Conservation (phyloP, 2,888 invertebrate genomes). For the Epirrhoe tristata region DNA sequence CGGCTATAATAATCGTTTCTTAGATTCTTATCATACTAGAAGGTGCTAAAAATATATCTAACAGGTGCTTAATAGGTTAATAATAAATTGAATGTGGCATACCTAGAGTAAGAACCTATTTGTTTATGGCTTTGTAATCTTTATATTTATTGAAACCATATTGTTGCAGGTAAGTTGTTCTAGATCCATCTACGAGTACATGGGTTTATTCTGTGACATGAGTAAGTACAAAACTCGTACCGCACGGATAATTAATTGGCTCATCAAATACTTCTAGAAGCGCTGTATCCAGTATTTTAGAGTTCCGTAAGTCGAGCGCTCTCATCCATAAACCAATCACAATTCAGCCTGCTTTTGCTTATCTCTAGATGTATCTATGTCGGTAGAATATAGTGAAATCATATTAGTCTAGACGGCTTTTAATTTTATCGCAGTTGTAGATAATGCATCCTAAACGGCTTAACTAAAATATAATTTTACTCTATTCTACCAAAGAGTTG, state of each 20-base stretch:
- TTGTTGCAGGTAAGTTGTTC: conserved; percentile 36
- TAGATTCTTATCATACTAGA: conserved; percentile 18
- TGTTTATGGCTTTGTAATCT: conserved; percentile 16
- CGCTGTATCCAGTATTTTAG: conserved; percentile 2
- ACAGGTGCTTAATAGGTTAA: background rate
- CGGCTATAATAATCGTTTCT: background rate
- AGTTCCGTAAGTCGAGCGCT: background rate
- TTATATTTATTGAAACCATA: conserved; percentile 30
- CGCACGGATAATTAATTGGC: background rate
- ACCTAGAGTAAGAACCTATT: background rate
- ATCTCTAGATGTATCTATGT: background rate
- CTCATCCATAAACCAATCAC: background rate
- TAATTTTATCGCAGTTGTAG: no score
- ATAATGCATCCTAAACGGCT: no score
- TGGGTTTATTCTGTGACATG: conserved; percentile 1
- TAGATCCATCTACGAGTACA: conserved; percentile 3
- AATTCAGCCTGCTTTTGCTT: background rate
- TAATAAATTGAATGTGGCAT: background rate
- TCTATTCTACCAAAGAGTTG: no score
- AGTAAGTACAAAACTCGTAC: conserved; percentile 12
- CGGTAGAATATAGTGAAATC: no score
- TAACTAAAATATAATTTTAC: no score
- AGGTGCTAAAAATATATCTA: conserved; percentile 7
- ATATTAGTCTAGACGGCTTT: no score
- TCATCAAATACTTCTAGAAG: conserved; percentile 7